Percentiles rank a stretch among this genome's conserved stretches.
Evolutionary conservation across 1,140 invertebrate species (phyloP).

Genomic region (Tetraneura akinire): DNA sequence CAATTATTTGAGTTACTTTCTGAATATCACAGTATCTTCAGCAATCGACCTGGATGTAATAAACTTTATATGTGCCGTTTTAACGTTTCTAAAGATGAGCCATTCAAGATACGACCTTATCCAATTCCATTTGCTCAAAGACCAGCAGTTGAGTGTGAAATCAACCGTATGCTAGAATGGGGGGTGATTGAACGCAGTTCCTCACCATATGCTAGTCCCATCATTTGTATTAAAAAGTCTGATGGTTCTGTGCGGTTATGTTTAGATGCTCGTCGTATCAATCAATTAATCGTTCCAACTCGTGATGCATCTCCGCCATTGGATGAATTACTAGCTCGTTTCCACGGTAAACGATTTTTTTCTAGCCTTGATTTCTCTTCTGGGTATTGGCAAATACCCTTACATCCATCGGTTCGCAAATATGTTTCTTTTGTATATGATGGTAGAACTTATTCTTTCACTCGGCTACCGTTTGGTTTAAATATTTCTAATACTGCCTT

Average conservation of each 20-base stretch:
- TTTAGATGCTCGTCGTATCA: constrained; percentile 9
- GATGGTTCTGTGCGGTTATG: neutral
- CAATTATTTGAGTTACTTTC: neutral
- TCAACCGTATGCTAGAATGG: neutral
- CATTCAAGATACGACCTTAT: neutral
- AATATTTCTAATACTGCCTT: constrained; percentile 11
- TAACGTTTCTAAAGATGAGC: neutral
- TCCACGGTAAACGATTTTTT: neutral
- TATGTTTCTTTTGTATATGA: neutral
- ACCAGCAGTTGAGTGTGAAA: neutral
- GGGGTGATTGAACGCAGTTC: constrained; percentile 15
- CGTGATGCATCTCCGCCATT: neutral
- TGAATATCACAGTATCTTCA: neutral
- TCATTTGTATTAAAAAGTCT: neutral
- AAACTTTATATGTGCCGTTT: neutral
- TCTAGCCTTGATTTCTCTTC: neutral
- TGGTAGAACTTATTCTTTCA: neutral
- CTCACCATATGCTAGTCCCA: neutral
- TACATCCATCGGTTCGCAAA: neutral
- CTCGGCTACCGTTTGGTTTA: neutral
- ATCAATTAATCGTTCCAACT: neutral
- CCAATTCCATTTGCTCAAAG: neutral
- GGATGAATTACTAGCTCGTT: neutral
- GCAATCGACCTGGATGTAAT: neutral
- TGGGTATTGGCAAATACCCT: neutral